A percentile compares a stretch with the other conserved stretches of the same genome.
These are phyloP conservation scores for Acanthosepion lycidas DNA, from an alignment of 2,888 invertebrate genomes.

Conservation along the genomic window DNA sequence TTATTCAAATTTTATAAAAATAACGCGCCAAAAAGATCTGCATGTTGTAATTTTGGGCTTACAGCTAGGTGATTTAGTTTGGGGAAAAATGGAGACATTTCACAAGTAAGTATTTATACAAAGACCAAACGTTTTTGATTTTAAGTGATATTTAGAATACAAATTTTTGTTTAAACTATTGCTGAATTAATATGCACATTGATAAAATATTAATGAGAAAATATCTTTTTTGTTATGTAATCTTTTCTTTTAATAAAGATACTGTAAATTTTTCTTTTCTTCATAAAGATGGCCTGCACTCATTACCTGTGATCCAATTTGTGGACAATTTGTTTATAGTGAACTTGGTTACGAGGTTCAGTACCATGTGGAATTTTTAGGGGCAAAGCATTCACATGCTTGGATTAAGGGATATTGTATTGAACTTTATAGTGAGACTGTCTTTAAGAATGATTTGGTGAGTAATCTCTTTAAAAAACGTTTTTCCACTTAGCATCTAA, in stretches of 20 bases:
- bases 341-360: neutral
- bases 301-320: neutral
- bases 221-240: too few relatives aligned
- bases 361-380: conserved; percentile 4
- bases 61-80: neutral
- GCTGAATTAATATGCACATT: too few relatives aligned
- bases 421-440: neutral
- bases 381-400: neutral
- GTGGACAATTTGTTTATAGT: neutral
- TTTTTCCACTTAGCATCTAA: neutral
- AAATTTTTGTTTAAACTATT: too few relatives aligned
- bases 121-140: neutral
- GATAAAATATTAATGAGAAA: too few relatives aligned
- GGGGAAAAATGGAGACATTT: neutral
- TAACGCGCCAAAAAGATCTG: neutral
- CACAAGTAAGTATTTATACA: neutral
- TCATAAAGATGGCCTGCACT: neutral
- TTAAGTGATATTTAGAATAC: too few relatives aligned
- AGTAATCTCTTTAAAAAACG: neutral
- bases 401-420: neutral
- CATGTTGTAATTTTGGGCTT: neutral
- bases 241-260: too few relatives aligned
- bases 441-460: neutral
- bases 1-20: neutral
- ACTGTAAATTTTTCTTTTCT: too few relatives aligned